Evolutionary conservation across 2,888 invertebrate species (phyloP).

Genomic region (Willowsia nigromaculata): DNA sequence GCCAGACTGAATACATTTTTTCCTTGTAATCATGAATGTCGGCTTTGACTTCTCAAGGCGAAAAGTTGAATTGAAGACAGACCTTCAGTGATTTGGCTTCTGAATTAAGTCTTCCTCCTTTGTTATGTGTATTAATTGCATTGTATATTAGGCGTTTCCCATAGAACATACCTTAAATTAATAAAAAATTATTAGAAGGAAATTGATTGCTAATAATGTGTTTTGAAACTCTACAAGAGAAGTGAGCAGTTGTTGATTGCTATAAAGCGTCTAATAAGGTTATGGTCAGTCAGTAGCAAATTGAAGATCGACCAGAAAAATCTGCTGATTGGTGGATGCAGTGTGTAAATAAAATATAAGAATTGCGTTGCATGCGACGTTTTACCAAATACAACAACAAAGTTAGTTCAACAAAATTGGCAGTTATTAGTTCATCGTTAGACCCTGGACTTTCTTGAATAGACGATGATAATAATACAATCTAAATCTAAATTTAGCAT

Average conservation of each 20-base stretch:
- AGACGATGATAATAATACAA: too few species aligned
- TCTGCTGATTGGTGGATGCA: not conserved
- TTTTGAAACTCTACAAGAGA: slow-evolving; percentile 8
- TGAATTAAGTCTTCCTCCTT: slow-evolving; percentile 47
- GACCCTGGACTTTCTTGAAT: slow-evolving; percentile 34
- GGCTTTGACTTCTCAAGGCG: too few species aligned
- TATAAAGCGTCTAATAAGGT: not conserved
- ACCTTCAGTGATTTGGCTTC: slow-evolving; percentile 9
- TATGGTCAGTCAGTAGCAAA: not conserved
- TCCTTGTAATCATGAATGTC: too few species aligned
- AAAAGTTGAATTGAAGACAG: not conserved
- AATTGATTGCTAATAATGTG: slow-evolving; percentile 57
- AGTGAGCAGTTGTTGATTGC: not conserved
- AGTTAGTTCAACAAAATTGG: too few species aligned
- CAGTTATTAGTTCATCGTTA: not conserved
- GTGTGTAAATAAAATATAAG: not conserved
- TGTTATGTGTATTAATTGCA: not conserved
- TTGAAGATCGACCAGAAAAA: not conserved
- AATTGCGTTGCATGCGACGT: slow-evolving; percentile 8
- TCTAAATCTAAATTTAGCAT: too few species aligned
- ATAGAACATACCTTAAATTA: not conserved
- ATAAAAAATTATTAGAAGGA: too few species aligned
- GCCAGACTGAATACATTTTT: too few species aligned
- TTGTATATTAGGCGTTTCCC: not conserved
- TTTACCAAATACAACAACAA: not conserved